Percentiles rank a stretch among this genome's conserved stretches.
Conservation (phyloP, 2,888 invertebrate species). For the Tortrix viridana region DNA sequence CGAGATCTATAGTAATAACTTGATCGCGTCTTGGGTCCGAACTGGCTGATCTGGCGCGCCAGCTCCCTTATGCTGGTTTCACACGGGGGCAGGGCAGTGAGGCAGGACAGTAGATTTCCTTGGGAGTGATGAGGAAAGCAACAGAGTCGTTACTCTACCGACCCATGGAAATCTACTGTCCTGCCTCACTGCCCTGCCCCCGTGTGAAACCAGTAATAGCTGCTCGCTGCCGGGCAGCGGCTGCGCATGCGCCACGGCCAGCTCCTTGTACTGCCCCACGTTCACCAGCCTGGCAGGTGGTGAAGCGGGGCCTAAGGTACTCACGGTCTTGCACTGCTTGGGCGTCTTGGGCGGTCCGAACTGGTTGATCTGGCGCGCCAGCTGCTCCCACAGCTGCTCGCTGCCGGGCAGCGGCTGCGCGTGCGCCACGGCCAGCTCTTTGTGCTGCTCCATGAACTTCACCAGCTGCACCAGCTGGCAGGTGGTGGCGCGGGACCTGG, state of each 20-base stretch:
- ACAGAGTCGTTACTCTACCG: no score
- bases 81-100: no score
- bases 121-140: no score
- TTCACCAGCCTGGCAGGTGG: conserved; percentile 32
- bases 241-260: conserved; percentile 12
- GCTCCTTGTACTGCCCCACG: conserved; percentile 28
- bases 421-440: conserved; percentile 21
- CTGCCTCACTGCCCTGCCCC: no score
- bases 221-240: conserved; percentile 23
- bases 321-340: conserved; percentile 30
- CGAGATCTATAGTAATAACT: no score
- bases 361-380: conserved; percentile 29
- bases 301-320: conserved; percentile 19
- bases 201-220: no score
- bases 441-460: conserved; percentile 33
- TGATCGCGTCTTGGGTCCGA: conserved; percentile 27
- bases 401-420: conserved; percentile 13
- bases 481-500: conserved; percentile 32
- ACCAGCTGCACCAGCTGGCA: conserved; percentile 33
- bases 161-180: no score
- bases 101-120: no score
- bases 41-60: conserved; percentile 28
- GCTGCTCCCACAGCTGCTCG: conserved; percentile 24
- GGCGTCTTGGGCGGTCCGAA: conserved; percentile 29
- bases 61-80: no score